Evolutionary conservation across 2,113 vertebrate species (phyloP).

Genomic region (Nansenia antarctica): DNA sequence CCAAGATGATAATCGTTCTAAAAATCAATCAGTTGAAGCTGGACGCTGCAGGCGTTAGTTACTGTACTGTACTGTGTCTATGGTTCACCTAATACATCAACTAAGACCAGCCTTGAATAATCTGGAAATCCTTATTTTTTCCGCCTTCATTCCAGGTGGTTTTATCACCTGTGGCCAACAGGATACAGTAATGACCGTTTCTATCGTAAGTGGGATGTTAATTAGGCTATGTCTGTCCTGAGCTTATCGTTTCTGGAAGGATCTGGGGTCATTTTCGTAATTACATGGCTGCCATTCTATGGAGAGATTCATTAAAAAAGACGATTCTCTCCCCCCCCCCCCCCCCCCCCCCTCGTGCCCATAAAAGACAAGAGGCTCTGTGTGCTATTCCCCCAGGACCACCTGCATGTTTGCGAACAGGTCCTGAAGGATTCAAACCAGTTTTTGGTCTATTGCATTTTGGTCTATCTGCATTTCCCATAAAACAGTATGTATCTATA

Average conservation of each 20-base stretch:
- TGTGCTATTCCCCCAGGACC: slow-evolving; percentile 5
- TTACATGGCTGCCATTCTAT: slow-evolving; percentile 66
- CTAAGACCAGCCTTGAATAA: slow-evolving; percentile 17
- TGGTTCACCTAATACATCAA: slow-evolving; percentile 50
- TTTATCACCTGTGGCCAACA: slow-evolving; percentile 69
- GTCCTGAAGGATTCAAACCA: background rate
- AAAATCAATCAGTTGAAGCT: too few relatives aligned
- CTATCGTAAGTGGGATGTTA: slow-evolving; percentile 62
- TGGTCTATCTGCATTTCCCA: background rate
- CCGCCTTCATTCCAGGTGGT: slow-evolving; percentile 63
- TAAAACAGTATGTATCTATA: background rate
- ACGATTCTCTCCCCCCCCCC: slow-evolving; percentile 27
- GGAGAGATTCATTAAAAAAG: slow-evolving; percentile 60
- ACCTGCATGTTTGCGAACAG: slow-evolving; percentile 10
- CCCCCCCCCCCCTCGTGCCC: background rate
- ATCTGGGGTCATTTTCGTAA: slow-evolving; percentile 57
- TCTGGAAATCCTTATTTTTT: slow-evolving; percentile 43
- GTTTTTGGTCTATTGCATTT: slow-evolving; percentile 11
- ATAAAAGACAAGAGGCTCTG: slow-evolving; percentile 27
- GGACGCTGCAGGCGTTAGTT: background rate
- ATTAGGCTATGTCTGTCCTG: slow-evolving; percentile 68
- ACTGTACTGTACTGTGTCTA: slow-evolving; percentile 35
- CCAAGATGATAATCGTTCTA: too few relatives aligned
- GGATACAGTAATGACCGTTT: slow-evolving; percentile 68
- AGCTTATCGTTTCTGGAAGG: slow-evolving; percentile 55